A percentile compares a stretch with the other conserved stretches of the same genome.
These are phyloP conservation scores for Apogon talboti DNA, from an alignment of 2,797 vertebrate species.

Conservation along the genomic window DNA sequence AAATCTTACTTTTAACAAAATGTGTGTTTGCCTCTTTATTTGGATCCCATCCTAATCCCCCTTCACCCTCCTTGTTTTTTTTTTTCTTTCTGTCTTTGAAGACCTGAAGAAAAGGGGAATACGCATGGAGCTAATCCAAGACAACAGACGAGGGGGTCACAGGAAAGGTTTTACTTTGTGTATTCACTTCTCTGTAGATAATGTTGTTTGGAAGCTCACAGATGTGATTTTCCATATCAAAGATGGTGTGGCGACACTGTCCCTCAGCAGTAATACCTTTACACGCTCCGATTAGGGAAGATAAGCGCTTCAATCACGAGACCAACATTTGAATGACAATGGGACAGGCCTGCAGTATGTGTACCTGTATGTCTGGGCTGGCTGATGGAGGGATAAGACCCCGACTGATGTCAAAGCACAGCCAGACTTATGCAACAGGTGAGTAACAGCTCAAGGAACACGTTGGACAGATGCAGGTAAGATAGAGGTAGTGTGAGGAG, in stretches of 20 bases:
- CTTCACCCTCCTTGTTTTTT: constrained; percentile 1
- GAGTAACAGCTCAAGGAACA: constrained; percentile 15
- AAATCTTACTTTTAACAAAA: constrained; percentile 83
- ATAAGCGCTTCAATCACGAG: constrained; percentile 68
- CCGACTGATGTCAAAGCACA: constrained; percentile 38
- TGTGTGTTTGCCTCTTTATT: constrained; percentile 78
- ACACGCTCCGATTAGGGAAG: constrained; percentile 62
- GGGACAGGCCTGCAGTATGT: constrained; percentile 22
- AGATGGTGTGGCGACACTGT: constrained; percentile 50
- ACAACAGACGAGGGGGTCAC: constrained; percentile 53
- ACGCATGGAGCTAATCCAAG: constrained; percentile 59
- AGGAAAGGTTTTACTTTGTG: constrained; percentile 44
- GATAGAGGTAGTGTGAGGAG: neutral
- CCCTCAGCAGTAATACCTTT: constrained; percentile 65
- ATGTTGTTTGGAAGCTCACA: constrained; percentile 63
- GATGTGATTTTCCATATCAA: constrained; percentile 76
- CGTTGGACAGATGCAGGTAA: constrained; percentile 29
- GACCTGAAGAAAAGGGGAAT: constrained; percentile 28
- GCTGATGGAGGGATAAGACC: constrained; percentile 53
- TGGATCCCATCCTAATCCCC: constrained; percentile 20
- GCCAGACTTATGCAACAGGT: constrained; percentile 43
- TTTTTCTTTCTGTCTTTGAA: constrained; percentile 38
- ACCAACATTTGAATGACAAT: constrained; percentile 64
- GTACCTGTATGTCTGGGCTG: constrained; percentile 36
- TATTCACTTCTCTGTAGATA: constrained; percentile 67